Conservation (phyloP, 2,797 vertebrate species). For the Falco peregrinus region DNA sequence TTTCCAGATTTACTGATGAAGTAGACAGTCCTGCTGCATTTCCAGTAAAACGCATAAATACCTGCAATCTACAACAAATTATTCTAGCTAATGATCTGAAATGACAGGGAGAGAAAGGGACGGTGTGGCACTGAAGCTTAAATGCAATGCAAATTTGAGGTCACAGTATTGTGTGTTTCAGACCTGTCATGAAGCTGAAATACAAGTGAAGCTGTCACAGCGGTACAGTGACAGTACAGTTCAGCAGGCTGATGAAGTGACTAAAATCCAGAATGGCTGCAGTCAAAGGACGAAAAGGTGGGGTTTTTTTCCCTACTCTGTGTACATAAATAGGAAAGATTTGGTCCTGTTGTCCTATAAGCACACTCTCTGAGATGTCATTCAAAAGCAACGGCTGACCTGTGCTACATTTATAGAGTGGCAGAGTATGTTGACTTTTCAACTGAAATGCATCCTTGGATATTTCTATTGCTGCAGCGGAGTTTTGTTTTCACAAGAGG, state of each 20-base stretch:
- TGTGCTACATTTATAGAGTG: not conserved
- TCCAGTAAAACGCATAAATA: not conserved
- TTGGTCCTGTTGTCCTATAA: not conserved
- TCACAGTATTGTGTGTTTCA: not conserved
- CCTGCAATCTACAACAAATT: not conserved
- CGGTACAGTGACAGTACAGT: not conserved
- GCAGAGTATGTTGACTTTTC: conserved; percentile 9
- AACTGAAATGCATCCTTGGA: not conserved
- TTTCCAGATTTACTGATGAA: not conserved
- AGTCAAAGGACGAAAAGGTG: not conserved
- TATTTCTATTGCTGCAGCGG: not conserved
- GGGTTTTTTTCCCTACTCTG: fast-evolving
- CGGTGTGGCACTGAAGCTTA: not conserved
- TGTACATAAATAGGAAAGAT: not conserved
- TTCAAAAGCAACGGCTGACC: not conserved
- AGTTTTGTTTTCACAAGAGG: conserved; percentile 17
- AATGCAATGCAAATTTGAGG: not conserved
- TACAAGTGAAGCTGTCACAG: not conserved
- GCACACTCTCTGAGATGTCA: not conserved
- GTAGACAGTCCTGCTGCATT: not conserved
- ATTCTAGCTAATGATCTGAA: not conserved
- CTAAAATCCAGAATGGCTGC: not conserved
- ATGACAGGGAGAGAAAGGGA: not conserved
- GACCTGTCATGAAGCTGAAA: conserved; percentile 17
- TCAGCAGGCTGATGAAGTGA: not conserved